Conservation (phyloP, 2,797 vertebrate genomes). For the Danio choprae region DNA sequence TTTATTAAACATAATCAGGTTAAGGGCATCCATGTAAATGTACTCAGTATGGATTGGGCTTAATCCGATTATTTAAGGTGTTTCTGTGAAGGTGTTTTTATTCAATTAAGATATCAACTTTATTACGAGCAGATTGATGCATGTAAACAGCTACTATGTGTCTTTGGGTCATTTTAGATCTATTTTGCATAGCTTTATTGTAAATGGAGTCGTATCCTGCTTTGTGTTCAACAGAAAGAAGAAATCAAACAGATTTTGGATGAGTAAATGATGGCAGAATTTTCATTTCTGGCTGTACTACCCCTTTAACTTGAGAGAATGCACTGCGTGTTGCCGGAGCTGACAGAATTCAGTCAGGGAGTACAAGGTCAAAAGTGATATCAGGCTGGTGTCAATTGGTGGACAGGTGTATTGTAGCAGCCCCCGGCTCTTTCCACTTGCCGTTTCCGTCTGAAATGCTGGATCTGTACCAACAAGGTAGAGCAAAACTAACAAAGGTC, state of each 20-base stretch:
- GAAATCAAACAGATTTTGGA: background rate
- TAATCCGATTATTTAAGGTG: slow-evolving; percentile 4
- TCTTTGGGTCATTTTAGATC: background rate
- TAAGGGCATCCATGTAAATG: no score
- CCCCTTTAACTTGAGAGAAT: slow-evolving; percentile 7
- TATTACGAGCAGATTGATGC: slow-evolving; percentile 18
- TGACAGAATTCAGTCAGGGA: background rate
- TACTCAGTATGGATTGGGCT: background rate
- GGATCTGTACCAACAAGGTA: slow-evolving; percentile 33
- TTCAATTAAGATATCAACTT: background rate
- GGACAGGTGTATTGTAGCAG: background rate
- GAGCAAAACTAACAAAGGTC: slow-evolving; percentile 46
- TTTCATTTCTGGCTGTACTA: no score
- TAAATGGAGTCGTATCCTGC: background rate
- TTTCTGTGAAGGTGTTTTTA: background rate
- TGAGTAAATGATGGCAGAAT: no score
- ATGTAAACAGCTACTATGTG: slow-evolving; percentile 2
- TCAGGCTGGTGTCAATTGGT: slow-evolving; percentile 3
- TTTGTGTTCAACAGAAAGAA: background rate
- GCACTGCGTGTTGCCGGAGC: background rate
- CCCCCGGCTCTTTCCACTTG: slow-evolving; percentile 3
- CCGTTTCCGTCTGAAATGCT: slow-evolving; percentile 1
- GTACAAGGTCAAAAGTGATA: background rate
- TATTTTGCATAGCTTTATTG: slow-evolving; percentile 4
- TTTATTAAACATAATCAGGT: no score